Evolutionary conservation across 2,113 vertebrate genomes (phyloP).

Genomic region (Stercorarius parasiticus): DNA sequence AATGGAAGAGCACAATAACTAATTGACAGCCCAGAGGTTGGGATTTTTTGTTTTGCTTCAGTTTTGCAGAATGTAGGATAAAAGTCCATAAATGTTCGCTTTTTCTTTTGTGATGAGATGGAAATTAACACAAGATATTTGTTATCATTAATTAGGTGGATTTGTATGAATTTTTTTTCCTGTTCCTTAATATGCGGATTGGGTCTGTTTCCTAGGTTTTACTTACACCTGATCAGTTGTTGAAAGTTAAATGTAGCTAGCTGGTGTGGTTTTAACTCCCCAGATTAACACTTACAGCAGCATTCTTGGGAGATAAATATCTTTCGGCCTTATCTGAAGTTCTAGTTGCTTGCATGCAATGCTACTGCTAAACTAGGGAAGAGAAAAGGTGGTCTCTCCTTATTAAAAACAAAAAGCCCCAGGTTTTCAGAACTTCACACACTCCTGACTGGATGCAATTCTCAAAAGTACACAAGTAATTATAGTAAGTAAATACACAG

Average conservation of each 20-base stretch:
- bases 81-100: not conserved
- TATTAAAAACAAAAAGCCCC: not conserved
- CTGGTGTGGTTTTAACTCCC: not conserved
- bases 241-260: not conserved
- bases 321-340: not conserved
- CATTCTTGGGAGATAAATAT: not conserved
- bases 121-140: not conserved
- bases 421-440: not conserved
- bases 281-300: not conserved
- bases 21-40: not conserved
- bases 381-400: not conserved
- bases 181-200: not conserved
- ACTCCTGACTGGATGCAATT: not conserved
- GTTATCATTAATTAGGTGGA: not conserved
- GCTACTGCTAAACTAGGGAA: not conserved
- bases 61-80: not conserved
- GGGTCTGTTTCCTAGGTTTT: not conserved
- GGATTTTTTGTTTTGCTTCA: not conserved
- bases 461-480: not conserved
- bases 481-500: not conserved
- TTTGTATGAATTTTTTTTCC: not conserved
- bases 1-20: not conserved
- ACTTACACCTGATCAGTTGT: not conserved
- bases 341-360: not conserved
- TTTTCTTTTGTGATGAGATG: not conserved